Conservation (phyloP, 35 echinoderm and acorn worm species). For the Patiria miniata region DNA sequence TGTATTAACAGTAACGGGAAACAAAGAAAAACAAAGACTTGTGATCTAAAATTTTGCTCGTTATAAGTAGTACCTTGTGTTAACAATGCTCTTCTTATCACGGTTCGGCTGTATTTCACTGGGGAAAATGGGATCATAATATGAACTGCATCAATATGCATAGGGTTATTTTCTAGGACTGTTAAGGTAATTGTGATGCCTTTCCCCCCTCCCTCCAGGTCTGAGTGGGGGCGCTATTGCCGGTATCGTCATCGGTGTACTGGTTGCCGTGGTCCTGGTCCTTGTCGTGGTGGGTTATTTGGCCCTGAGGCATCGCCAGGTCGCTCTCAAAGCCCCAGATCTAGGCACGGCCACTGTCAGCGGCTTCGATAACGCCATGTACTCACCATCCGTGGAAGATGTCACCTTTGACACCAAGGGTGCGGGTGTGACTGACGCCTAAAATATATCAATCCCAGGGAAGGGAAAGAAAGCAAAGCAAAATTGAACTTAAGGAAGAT, state of each 20-base stretch:
- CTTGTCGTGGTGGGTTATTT: neutral
- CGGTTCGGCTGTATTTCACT: too few relatives aligned
- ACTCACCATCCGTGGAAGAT: neutral
- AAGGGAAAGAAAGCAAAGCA: too few relatives aligned
- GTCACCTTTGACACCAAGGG: neutral
- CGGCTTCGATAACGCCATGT: neutral
- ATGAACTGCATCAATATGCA: too few relatives aligned
- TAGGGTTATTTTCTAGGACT: too few relatives aligned
- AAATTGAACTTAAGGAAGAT: too few relatives aligned
- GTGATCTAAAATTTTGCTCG: too few relatives aligned
- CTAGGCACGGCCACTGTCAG: neutral
- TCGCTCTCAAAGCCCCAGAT: neutral
- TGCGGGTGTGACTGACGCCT: neutral
- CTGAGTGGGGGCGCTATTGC: neutral
- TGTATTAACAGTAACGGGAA: too few relatives aligned
- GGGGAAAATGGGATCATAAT: too few relatives aligned
- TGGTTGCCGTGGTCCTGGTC: neutral
- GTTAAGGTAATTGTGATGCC: too few relatives aligned
- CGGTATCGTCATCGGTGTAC: neutral
- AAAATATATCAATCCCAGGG: neutral
- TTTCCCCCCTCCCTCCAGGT: neutral
- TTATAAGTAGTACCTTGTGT: too few relatives aligned
- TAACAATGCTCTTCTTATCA: too few relatives aligned
- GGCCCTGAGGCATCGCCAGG: neutral
- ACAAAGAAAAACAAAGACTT: too few relatives aligned